Base-by-base conservation (phyloP, 2,113 vertebrate species). In the Oenanthe melanoleuca region DNA sequence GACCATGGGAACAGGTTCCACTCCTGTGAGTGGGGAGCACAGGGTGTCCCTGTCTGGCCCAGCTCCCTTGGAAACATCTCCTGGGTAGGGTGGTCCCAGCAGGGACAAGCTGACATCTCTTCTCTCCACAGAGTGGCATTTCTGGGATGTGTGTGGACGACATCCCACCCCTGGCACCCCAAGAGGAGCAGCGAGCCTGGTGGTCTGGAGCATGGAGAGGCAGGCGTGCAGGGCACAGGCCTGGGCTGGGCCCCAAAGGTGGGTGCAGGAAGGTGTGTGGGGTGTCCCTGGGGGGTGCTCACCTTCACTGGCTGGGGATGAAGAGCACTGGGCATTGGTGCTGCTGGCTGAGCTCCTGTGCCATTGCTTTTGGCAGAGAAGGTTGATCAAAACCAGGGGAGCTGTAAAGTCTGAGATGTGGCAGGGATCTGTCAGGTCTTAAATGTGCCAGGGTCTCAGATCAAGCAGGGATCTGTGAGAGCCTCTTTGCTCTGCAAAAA, bases 61-160 rank as follows among this genome's bases (percentile, higher is more conserved):
- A 0, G 80, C 22, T 89, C 9, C 63, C 37, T 66, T 37, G 20
- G 34, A 23, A 44, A 40, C 42, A 47, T 40, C 73, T 79, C 61
- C 77, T 28, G 44, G 38, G 19, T 47, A 56, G 34, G 42, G 34
- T 26, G 64, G 20, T 42, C 52, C 37, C 60, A 81, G 47, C 6
- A 23, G 90, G 67, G 42, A 34, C 0, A 0, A 83, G 64, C 92
- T 97, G 92, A 95, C 40, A 33, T 44, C 81, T 96, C 47, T 93
- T 96, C 71, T 96, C 55, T 97, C 92, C 93, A 67, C 95, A 97
- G 96, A 88, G 82, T 0, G 69, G 85, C 4, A 2, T 75, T 66
- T 19, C 60, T 45, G 60, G 82, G 60, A 90, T 4, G 0, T 0
- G 1, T 1, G 2, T 57, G 92, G 93, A 89, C 0, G 1, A 15